A percentile compares a stretch with the other conserved stretches of the same genome.
Conservation (phyloP, 2,113 vertebrate genomes). For the Silurus meridionalis region DNA sequence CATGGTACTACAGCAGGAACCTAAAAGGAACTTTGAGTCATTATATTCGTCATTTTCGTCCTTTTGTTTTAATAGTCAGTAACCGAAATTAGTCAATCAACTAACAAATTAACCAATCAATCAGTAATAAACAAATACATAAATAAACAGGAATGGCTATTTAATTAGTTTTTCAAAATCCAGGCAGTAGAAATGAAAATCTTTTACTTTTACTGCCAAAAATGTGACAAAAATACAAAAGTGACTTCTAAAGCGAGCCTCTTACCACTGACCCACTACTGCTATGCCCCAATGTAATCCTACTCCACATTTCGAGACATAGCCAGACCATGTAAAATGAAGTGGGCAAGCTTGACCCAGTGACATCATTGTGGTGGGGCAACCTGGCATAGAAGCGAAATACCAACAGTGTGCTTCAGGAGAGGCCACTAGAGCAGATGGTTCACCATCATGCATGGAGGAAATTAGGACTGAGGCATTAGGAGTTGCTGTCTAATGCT, state of each 20-base stretch:
- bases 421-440: constrained; percentile 21
- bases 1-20: not conserved
- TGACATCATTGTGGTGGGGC: not conserved
- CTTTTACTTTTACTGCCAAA: not conserved
- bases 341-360: not conserved
- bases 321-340: not conserved
- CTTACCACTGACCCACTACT: not conserved
- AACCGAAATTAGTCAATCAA: not conserved
- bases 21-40: not conserved
- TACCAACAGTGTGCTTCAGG: not conserved
- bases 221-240: not conserved
- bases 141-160: not conserved
- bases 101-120: too few relatives aligned
- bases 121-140: not conserved
- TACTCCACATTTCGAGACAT: not conserved
- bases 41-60: not conserved
- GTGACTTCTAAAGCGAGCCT: not conserved
- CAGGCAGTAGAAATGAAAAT: not conserved
- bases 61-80: not conserved
- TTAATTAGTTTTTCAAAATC: not conserved
- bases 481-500: not conserved
- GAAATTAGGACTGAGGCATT: constrained; percentile 3
- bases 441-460: not conserved
- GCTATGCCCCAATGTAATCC: not conserved
- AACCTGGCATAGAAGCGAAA: not conserved